Conservation (phyloP, 2,113 vertebrate genomes). For the Athene noctua region DNA sequence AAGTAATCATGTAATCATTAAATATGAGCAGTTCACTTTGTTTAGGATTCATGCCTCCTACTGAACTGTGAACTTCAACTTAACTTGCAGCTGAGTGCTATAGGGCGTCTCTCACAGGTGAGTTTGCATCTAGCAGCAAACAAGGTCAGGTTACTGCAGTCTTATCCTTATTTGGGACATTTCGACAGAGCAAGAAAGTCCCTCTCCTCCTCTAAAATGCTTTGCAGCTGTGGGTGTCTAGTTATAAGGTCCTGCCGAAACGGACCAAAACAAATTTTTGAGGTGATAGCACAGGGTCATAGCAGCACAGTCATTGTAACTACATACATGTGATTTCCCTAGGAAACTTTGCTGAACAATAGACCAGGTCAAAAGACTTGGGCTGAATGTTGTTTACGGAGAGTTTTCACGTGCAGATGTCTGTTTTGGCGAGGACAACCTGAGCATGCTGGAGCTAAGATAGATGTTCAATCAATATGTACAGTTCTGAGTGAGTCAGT, state of each 20-base stretch:
- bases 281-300: neutral
- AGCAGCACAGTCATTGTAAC: conserved; percentile 11
- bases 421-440: neutral
- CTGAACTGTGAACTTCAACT: neutral
- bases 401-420: neutral
- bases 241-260: neutral
- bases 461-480: neutral
- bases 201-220: neutral
- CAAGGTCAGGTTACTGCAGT: neutral
- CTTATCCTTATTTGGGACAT: neutral
- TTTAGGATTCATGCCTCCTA: neutral
- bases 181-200: neutral
- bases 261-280: conserved; percentile 8
- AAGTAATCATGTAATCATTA: neutral
- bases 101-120: neutral
- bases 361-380: neutral
- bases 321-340: conserved; percentile 14
- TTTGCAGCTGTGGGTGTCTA: neutral
- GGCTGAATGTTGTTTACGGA: neutral
- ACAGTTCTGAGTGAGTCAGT: neutral
- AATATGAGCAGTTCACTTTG: neutral
- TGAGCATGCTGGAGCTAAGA: neutral
- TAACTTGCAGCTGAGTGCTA: neutral
- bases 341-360: conserved; percentile 47
- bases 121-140: neutral